phyloP scores from a whole-genome alignment of 2,797 vertebrate species.

The Erethizon dorsatum region DNA sequence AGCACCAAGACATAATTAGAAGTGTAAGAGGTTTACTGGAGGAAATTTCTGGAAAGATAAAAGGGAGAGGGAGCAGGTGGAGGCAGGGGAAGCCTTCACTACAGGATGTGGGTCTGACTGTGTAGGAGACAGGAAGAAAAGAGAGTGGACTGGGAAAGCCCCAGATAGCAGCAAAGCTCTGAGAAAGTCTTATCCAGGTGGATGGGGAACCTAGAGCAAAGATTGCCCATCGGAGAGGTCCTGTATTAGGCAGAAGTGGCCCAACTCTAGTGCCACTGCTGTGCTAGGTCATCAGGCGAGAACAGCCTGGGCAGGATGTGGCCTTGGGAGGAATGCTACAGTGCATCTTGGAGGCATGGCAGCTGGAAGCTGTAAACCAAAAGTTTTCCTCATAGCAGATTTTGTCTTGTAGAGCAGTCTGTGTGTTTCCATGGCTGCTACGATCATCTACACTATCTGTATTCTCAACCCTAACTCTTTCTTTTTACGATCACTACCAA shows the following conservation, averaged over 20 bases:
- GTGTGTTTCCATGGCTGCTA: neutral
- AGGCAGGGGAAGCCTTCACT: neutral
- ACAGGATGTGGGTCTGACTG: neutral
- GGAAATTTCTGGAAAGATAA: neutral
- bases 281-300: neutral
- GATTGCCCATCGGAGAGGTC: neutral
- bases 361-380: neutral
- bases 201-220: neutral
- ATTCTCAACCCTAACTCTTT: neutral
- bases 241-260: neutral
- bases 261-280: neutral
- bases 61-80: neutral
- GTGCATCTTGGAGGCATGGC: neutral
- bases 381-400: neutral
- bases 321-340: neutral
- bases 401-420: neutral
- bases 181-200: neutral
- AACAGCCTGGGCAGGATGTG: neutral
- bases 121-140: neutral
- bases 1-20: neutral
- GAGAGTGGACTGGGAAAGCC: neutral
- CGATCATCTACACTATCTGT: neutral
- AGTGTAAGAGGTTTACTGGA: neutral
- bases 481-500: constrained; percentile 30
- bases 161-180: neutral